A percentile compares a stretch with the other conserved stretches of the same genome.
Evolutionary conservation across 2,888 invertebrate species (phyloP).

Genomic region (Lacanobia oleracea): DNA sequence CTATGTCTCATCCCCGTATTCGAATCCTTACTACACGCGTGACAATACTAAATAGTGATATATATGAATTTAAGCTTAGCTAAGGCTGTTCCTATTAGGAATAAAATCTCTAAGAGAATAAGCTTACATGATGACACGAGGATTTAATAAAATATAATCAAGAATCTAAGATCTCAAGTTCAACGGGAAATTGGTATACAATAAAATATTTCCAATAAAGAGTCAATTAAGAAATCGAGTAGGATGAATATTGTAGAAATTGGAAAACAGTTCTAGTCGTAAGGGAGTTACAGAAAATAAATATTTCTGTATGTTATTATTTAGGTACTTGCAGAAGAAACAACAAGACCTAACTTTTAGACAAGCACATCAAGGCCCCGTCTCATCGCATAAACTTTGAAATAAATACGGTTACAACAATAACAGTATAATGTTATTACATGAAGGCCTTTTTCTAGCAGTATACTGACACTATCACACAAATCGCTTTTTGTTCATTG

Average conservation of each 20-base stretch:
- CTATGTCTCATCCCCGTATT: slow-evolving; percentile 19
- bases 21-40: slow-evolving; percentile 9
- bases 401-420: slow-evolving; percentile 50
- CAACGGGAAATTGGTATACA: not conserved
- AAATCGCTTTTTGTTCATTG: slow-evolving; percentile 33
- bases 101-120: slow-evolving; percentile 52
- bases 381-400: slow-evolving; percentile 18
- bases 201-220: too few relatives aligned
- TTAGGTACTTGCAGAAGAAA: not conserved
- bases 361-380: slow-evolving; percentile 10
- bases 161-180: not conserved
- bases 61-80: slow-evolving; percentile 71
- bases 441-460: slow-evolving; percentile 76
- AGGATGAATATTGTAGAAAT: slow-evolving; percentile 3
- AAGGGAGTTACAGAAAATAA: not conserved
- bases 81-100: slow-evolving; percentile 62
- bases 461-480: slow-evolving; percentile 67
- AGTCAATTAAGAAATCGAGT: not conserved
- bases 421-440: slow-evolving; percentile 69
- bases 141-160: slow-evolving; percentile 3
- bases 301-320: too few relatives aligned
- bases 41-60: slow-evolving; percentile 52
- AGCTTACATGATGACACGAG: slow-evolving; percentile 14
- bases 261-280: not conserved
- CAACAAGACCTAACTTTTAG: not conserved